Conservation (phyloP, 2,797 vertebrate genomes). For the Lates japonicus region DNA sequence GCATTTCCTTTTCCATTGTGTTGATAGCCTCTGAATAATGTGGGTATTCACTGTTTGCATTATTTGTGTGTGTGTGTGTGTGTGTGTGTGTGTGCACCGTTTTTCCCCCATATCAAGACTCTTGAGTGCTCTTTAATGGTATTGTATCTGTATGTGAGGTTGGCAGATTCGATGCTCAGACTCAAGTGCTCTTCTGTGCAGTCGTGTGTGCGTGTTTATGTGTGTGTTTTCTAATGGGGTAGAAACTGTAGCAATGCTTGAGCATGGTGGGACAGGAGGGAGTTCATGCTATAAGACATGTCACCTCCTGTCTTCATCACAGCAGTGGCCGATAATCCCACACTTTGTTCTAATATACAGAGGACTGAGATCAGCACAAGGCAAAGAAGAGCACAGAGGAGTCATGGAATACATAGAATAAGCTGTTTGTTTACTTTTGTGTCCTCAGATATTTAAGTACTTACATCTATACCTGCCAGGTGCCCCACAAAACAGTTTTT, state of each 20-base stretch:
- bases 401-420: slow-evolving; percentile 3
- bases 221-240: slow-evolving; percentile 60
- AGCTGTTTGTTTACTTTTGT: background rate
- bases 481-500: background rate
- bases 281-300: slow-evolving; percentile 76
- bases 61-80: slow-evolving; percentile 45
- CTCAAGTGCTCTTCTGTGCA: slow-evolving; percentile 52
- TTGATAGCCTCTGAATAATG: slow-evolving; percentile 42
- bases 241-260: slow-evolving; percentile 60
- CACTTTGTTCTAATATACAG: slow-evolving; percentile 44
- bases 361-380: slow-evolving; percentile 23
- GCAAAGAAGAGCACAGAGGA: background rate
- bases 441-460: background rate
- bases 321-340: slow-evolving; percentile 56
- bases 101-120: slow-evolving; percentile 36
- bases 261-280: slow-evolving; percentile 69
- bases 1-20: slow-evolving; percentile 42
- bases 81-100: background rate
- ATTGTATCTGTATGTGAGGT: slow-evolving; percentile 59
- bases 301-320: slow-evolving; percentile 75
- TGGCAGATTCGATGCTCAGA: slow-evolving; percentile 39
- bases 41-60: slow-evolving; percentile 44
- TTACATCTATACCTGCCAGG: background rate
- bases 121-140: slow-evolving; percentile 60
- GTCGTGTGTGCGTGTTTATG: slow-evolving; percentile 21